Conservation (phyloP, 2,888 invertebrate genomes). For the Scrobipalpa costella region DNA sequence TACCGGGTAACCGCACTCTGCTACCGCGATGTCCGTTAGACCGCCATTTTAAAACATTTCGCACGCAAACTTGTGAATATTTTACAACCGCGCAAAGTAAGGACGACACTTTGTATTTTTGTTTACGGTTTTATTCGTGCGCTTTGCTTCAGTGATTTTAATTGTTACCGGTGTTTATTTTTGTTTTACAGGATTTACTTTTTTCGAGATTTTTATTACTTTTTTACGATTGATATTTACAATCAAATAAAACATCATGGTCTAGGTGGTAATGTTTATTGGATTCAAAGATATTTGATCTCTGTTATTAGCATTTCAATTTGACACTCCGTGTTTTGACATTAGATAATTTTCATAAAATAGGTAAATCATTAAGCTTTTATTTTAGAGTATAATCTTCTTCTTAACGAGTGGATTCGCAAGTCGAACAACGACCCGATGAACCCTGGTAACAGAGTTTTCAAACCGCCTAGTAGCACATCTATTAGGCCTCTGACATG, state of each 20-base stretch:
- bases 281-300: too few relatives aligned
- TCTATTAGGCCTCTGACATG: too few relatives aligned
- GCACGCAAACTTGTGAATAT: conserved; percentile 23
- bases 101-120: conserved; percentile 12
- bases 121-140: background rate
- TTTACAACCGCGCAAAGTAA: conserved; percentile 5
- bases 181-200: background rate
- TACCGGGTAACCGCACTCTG: conserved; percentile 22
- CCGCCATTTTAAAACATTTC: conserved; percentile 4
- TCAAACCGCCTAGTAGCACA: too few relatives aligned
- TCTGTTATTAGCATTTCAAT: too few relatives aligned
- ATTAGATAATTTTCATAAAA: too few relatives aligned
- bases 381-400: too few relatives aligned
- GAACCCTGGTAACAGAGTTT: too few relatives aligned
- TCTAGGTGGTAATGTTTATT: background rate
- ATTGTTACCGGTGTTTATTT: background rate
- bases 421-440: too few relatives aligned
- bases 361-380: too few relatives aligned
- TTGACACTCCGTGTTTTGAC: too few relatives aligned
- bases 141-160: conserved; percentile 3
- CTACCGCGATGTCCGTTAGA: background rate
- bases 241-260: background rate
- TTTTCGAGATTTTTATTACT: background rate
- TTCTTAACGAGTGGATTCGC: too few relatives aligned
- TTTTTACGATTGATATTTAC: too few relatives aligned